Evolutionary conservation across 2,797 vertebrate genomes (phyloP), one percentile per base, ranked within the genome.

Genomic region (Ctenochaetus hawaiiensis): DNA sequence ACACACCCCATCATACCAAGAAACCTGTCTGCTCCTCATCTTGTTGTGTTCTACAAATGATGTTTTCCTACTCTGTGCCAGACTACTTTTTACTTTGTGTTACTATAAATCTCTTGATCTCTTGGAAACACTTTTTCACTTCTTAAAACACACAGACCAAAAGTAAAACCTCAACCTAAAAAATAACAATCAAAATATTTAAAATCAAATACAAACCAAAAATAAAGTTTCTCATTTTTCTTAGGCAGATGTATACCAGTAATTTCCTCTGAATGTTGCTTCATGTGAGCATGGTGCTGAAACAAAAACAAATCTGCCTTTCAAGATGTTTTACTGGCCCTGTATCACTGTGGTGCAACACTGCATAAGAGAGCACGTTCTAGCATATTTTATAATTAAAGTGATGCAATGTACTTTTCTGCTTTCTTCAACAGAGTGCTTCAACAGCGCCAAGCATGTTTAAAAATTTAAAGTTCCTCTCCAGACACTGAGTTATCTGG

Each of bases 341-440:
- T 39, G 13, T 49, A 48, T 5, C 26, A 66, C 30, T 11, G 52
- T 76, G 62, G 66, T 69, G 56, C 6, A 73, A 80, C 43, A 18
- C 20, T 52, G 30, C 20, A 58, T 47, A 13, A 61, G 71, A 53
- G 58, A 4, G 22, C 4, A 45, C 30, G 58, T 62, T 64, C 53
- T 52, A 17, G 39, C 17, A 68, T 41, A 67, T 51, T 61, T 54
- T 64, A 26, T 22, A n/a, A 58, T 73, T 51, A 43, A 54, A 59
- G 58, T 81, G 3, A 69, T 61, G 64, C 18, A 72, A 71, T 52
- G 7, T 9, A 17, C 20, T 60, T 48, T 22, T 3, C 6, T 37
- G 14, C 41, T 52, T 68, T 58, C 53, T 63, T 75, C 20, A 58
- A 26, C 43, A 57, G 47, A 53, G 10, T 51, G 47, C 47, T 23